Conservation (phyloP, 2,113 vertebrate genomes). For the Melanerpes aurifrons region DNA sequence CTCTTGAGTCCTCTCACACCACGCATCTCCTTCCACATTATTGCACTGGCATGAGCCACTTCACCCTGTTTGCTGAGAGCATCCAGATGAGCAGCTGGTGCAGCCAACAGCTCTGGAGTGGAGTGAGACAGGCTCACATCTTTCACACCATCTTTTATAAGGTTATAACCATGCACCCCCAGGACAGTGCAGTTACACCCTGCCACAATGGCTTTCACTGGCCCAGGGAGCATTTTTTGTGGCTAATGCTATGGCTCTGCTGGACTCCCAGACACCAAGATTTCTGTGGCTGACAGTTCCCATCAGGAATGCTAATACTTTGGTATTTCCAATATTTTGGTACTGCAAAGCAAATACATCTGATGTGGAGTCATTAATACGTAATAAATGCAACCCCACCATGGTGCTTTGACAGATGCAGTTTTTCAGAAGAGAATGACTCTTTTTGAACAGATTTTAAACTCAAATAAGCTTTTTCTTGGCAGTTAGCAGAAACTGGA, state of each 20-base stretch:
- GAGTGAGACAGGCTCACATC: not conserved
- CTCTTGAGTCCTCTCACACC: not conserved
- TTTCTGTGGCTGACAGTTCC: not conserved
- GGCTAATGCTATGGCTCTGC: rapidly evolving
- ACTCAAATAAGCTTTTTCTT: not conserved
- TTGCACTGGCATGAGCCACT: not conserved
- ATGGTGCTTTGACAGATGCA: not conserved
- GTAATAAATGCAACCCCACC: not conserved
- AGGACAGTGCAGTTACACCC: rapidly evolving
- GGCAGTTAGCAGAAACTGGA: not conserved
- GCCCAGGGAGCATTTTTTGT: not conserved
- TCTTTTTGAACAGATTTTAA: conserved; percentile 13
- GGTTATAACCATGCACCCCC: not conserved
- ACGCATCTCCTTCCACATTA: rapidly evolving
- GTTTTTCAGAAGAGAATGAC: conserved; percentile 1
- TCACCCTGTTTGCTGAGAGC: not conserved
- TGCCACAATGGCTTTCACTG: rapidly evolving
- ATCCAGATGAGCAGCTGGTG: not conserved
- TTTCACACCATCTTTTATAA: not conserved
- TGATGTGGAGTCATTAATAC: conserved; percentile 16
- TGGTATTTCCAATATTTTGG: conserved; percentile 1
- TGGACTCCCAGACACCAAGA: not conserved
- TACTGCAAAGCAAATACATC: not conserved
- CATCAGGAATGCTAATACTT: not conserved
- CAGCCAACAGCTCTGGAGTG: rapidly evolving